Percentiles rank a stretch among this genome's conserved stretches.
phyloP scores from a whole-genome alignment of 2,888 invertebrate species.

The Cephus rjabovi region DNA sequence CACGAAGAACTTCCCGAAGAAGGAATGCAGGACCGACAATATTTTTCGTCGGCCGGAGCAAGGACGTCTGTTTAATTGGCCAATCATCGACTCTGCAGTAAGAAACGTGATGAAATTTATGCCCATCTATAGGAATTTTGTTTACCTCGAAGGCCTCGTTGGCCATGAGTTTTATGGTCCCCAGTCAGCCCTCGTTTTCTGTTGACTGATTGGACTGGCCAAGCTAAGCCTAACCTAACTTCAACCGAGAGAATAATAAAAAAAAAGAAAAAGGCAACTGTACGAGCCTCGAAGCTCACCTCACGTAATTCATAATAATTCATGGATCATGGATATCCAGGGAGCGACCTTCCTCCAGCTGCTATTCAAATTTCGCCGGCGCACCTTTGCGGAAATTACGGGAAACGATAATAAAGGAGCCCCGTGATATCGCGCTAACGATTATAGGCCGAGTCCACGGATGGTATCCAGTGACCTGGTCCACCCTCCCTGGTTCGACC shows the following conservation, averaged over 20 bases:
- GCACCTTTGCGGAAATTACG: neutral
- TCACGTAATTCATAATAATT: conserved; percentile 14
- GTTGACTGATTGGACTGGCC: neutral
- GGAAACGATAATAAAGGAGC: neutral
- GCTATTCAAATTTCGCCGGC: conserved; percentile 2
- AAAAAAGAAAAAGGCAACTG: conserved; percentile 14
- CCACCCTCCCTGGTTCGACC: too few relatives aligned
- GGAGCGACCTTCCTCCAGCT: conserved; percentile 2
- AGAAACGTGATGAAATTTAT: neutral
- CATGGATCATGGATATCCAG: neutral
- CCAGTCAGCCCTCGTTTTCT: neutral
- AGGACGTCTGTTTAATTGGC: neutral
- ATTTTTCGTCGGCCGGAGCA: neutral
- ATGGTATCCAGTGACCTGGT: neutral
- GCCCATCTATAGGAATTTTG: conserved; percentile 6
- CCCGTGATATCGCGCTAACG: neutral
- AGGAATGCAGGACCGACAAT: neutral
- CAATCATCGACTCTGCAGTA: neutral
- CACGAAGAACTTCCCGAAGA: neutral
- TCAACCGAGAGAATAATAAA: conserved; percentile 9
- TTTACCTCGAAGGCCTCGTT: neutral
- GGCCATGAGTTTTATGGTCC: neutral
- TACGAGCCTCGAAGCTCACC: conserved; percentile 20
- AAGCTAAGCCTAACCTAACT: neutral
- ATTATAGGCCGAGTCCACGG: neutral